Conservation (phyloP, 2,113 vertebrate species). For the Neolamprologus falcicula region DNA sequence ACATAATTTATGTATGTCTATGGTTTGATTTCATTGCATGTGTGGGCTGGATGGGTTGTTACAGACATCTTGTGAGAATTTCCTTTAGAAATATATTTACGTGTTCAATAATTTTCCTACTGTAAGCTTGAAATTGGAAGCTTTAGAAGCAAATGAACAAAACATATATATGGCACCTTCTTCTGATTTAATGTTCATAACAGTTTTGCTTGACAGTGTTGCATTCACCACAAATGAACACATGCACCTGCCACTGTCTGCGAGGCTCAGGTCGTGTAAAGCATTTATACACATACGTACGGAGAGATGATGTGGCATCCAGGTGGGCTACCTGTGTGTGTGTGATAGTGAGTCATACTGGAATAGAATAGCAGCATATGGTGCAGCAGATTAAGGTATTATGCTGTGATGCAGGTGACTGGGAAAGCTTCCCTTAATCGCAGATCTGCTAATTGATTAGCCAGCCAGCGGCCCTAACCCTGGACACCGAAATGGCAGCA, state of each 20-base stretch:
- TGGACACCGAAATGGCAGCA: conserved; percentile 63
- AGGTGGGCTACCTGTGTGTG: conserved; percentile 26
- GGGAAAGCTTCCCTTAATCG: conserved; percentile 68
- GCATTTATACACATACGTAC: background rate
- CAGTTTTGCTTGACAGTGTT: background rate
- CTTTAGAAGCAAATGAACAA: background rate
- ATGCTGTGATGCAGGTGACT: conserved; percentile 74
- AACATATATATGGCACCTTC: background rate
- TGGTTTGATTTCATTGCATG: background rate
- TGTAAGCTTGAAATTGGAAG: background rate
- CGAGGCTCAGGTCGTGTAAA: background rate
- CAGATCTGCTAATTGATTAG: conserved; percentile 77
- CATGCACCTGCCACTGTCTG: background rate
- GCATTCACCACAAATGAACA: background rate
- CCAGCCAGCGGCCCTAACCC: conserved; percentile 34
- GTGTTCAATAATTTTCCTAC: background rate
- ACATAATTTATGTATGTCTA: background rate
- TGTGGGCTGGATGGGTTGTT: background rate
- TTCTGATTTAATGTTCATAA: background rate
- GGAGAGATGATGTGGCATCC: background rate
- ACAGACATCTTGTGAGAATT: background rate
- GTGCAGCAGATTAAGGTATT: conserved; percentile 80
- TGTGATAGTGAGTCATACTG: conserved; percentile 1
- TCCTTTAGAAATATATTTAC: background rate
- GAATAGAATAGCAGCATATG: conserved; percentile 74